phyloP scores from a whole-genome alignment of 2,113 vertebrate genomes.

The Menidia beryllina region DNA sequence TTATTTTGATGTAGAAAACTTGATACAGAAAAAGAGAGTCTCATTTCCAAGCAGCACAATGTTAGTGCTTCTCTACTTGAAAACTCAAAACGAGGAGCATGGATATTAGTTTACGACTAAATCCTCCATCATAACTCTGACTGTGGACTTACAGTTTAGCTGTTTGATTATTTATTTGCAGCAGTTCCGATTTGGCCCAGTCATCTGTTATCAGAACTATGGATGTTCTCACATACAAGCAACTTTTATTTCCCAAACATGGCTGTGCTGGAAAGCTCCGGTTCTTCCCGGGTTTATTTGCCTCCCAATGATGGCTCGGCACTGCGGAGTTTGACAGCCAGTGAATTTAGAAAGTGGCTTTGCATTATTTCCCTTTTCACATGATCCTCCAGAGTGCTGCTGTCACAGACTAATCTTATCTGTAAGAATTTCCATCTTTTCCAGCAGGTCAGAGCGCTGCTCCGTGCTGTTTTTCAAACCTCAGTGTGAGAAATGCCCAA shows the following conservation, averaged over 20 bases:
- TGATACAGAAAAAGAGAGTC: constrained; percentile 9
- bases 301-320: constrained; percentile 22
- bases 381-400: constrained; percentile 51
- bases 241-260: constrained; percentile 6
- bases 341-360: constrained; percentile 53
- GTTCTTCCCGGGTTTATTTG: constrained; percentile 27
- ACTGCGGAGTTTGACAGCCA: constrained; percentile 42
- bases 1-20: not conserved
- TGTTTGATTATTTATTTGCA: constrained; percentile 7
- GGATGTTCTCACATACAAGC: constrained; percentile 4
- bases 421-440: constrained; percentile 56
- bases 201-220: not conserved
- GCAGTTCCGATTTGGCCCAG: not conserved
- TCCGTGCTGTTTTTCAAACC: constrained; percentile 40
- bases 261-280: constrained; percentile 4
- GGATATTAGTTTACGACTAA: not conserved
- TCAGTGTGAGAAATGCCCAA: constrained; percentile 20
- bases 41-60: not conserved
- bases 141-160: not conserved
- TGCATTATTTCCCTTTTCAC: constrained; percentile 26
- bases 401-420: constrained; percentile 63
- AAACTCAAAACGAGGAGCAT: constrained; percentile 18
- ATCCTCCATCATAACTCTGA: not conserved
- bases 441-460: constrained; percentile 47
- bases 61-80: not conserved